These are phyloP conservation scores for Athene noctua DNA, from an alignment of 2,113 vertebrate species.

Conservation along the genomic window DNA sequence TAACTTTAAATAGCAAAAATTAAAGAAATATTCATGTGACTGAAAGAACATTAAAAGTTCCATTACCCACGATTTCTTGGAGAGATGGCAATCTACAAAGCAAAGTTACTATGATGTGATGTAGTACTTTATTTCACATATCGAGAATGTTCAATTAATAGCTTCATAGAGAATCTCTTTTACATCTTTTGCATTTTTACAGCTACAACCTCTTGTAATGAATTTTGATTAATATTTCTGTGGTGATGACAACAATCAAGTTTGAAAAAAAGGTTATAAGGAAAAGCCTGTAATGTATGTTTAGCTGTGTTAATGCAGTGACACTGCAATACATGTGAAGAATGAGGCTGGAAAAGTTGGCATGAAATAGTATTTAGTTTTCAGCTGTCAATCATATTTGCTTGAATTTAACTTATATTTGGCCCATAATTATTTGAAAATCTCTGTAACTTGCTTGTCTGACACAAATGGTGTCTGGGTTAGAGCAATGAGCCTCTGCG, in stretches of 20 bases:
- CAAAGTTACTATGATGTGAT: background rate
- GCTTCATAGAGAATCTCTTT: background rate
- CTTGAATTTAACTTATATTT: background rate
- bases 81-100: background rate
- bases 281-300: background rate
- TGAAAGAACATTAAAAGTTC: background rate
- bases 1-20: background rate
- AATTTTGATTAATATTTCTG: background rate
- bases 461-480: background rate
- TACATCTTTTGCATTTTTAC: background rate
- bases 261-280: background rate
- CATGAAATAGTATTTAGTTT: background rate
- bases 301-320: background rate
- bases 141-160: background rate
- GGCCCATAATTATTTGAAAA: background rate
- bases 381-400: background rate
- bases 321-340: background rate
- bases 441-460: background rate
- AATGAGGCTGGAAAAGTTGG: background rate
- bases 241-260: background rate
- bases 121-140: background rate
- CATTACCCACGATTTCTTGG: background rate
- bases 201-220: background rate
- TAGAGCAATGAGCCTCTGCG: background rate
- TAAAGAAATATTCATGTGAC: background rate